phyloP scores from a whole-genome alignment of 2,888 invertebrate genomes.

The Hybos culiciformis region DNA sequence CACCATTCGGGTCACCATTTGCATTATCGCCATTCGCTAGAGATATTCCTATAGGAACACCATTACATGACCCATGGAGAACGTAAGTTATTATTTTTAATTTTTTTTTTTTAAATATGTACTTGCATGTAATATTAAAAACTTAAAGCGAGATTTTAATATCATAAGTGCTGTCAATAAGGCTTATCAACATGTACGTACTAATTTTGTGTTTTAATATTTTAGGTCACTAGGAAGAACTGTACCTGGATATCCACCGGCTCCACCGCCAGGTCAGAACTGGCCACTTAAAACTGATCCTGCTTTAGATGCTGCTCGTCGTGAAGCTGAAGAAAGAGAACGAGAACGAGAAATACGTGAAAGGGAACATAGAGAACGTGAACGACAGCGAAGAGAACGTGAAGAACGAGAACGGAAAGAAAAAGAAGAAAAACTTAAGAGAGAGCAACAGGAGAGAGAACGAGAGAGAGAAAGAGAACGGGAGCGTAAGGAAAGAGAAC shows the following conservation, averaged over 20 bases:
- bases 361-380: constrained; percentile 34
- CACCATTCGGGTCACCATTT: constrained; percentile 51
- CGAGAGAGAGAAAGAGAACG: constrained; percentile 45
- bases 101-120: background rate
- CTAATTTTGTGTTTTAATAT: constrained; percentile 4
- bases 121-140: background rate
- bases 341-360: constrained; percentile 33
- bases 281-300: constrained; percentile 58
- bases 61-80: constrained; percentile 54
- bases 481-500: constrained; percentile 41
- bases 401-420: constrained; percentile 35
- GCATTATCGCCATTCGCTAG: constrained; percentile 54
- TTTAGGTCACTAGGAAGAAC: constrained; percentile 41
- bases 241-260: constrained; percentile 43
- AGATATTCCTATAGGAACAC: constrained; percentile 43
- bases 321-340: constrained; percentile 43
- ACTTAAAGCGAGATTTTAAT: too few species aligned
- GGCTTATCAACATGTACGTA: too few species aligned
- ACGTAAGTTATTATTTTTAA: constrained; percentile 33
- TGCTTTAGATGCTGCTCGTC: constrained; percentile 41
- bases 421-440: constrained; percentile 40
- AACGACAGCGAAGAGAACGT: constrained; percentile 33
- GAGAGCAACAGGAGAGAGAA: constrained; percentile 42
- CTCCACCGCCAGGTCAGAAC: constrained; percentile 39
- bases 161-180: too few species aligned